Conservation (phyloP, 2,888 invertebrate genomes). For the Ecliptopera silaceata region DNA sequence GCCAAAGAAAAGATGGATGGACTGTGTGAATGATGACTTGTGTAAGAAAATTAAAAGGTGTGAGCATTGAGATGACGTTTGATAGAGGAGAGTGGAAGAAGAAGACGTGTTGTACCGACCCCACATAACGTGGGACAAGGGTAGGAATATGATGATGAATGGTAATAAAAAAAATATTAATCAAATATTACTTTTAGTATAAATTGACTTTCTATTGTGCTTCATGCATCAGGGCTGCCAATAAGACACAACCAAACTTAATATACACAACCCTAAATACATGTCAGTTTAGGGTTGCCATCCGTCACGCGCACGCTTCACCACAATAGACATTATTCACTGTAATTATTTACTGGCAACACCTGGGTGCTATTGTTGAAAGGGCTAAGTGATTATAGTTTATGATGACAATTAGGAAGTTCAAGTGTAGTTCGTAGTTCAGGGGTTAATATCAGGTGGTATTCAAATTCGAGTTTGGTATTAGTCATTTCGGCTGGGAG, state of each 20-base stretch:
- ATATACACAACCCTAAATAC: neutral
- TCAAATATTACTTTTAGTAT: too few species aligned
- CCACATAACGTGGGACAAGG: too few species aligned
- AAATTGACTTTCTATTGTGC: too few species aligned
- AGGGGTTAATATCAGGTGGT: conserved; percentile 1
- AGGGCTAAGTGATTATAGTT: conserved; percentile 30
- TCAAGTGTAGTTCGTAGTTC: conserved; percentile 19
- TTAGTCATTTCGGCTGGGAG: neutral
- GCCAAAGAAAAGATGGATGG: too few species aligned
- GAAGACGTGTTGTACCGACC: too few species aligned
- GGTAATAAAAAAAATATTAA: too few species aligned
- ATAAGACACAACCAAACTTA: neutral
- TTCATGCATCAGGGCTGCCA: neutral
- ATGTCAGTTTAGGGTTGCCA: conserved; percentile 20
- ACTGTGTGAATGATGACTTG: too few species aligned
- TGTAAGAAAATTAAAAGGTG: too few species aligned
- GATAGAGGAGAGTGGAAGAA: too few species aligned
- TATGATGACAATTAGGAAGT: conserved; percentile 24
- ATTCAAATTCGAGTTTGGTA: neutral
- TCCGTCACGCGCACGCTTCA: conserved; percentile 19
- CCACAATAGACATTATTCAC: conserved; percentile 24
- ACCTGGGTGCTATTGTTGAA: conserved; percentile 23
- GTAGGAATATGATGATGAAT: too few species aligned
- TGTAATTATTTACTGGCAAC: conserved; percentile 29
- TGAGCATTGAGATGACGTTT: too few species aligned